Percentiles rank a stretch among this genome's conserved stretches.
These are phyloP conservation scores for Elephantulus edwardii DNA, from an alignment of 2,113 vertebrate genomes.

Conservation along the genomic window DNA sequence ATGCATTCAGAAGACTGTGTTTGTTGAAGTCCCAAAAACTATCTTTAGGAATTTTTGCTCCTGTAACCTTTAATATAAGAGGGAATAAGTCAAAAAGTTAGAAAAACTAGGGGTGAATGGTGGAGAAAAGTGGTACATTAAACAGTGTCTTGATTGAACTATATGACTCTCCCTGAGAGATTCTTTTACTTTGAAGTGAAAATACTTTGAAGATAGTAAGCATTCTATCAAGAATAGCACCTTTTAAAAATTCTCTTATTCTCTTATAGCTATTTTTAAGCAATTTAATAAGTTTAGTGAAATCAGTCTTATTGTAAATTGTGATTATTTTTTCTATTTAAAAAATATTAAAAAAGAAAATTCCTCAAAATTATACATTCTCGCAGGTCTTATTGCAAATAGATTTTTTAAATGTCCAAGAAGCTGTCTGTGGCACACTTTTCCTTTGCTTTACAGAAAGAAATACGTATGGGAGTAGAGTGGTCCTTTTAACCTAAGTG, in stretches of 20 bases:
- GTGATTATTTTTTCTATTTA: not conserved
- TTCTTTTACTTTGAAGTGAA: conserved; percentile 41
- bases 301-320: not conserved
- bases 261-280: not conserved
- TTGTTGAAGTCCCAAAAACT: not conserved
- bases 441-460: not conserved
- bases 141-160: no score
- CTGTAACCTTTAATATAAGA: not conserved
- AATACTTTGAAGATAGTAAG: conserved; percentile 47
- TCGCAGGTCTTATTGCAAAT: not conserved
- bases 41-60: not conserved
- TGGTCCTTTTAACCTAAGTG: conserved; percentile 29
- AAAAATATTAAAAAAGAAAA: no score
- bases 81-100: not conserved
- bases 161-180: conserved; percentile 44
- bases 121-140: not conserved
- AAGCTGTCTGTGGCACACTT: not conserved
- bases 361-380: not conserved
- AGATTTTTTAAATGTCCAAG: not conserved
- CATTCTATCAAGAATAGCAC: rapidly evolving
- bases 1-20: not conserved
- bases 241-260: no score
- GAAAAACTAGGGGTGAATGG: not conserved
- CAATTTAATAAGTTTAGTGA: not conserved
- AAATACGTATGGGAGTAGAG: not conserved